Evolutionary conservation across 2,113 vertebrate species (phyloP).

Genomic region (Alectura lathami): DNA sequence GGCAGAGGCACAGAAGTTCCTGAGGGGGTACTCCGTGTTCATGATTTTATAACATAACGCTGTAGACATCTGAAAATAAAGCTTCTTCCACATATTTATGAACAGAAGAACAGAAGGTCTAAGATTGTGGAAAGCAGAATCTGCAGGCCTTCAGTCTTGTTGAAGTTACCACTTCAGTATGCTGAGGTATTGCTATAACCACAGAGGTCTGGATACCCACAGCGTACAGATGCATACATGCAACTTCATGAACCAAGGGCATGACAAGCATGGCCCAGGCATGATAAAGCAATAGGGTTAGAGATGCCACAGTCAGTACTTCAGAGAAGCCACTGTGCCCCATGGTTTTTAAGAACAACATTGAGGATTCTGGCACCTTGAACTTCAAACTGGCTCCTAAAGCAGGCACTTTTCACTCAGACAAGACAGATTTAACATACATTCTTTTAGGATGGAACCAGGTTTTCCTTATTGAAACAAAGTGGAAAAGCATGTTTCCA

Average conservation of each 20-base stretch:
- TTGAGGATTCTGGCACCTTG: not conserved
- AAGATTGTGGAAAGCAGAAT: not conserved
- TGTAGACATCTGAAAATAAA: not conserved
- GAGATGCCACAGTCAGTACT: not conserved
- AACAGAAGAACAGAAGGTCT: not conserved
- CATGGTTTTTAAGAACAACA: not conserved
- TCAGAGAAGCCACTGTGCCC: not conserved
- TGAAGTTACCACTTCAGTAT: not conserved
- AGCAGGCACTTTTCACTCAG: not conserved
- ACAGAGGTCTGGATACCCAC: not conserved
- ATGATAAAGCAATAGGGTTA: not conserved
- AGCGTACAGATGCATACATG: rapidly evolving
- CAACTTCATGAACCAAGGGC: not conserved
- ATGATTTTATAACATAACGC: not conserved
- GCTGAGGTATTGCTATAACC: not conserved
- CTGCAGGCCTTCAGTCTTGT: not conserved
- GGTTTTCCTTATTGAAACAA: not conserved
- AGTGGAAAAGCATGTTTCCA: not conserved
- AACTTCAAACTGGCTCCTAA: not conserved
- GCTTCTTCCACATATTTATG: not conserved
- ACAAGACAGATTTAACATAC: not conserved
- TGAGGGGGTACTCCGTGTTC: not conserved
- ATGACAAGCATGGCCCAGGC: not conserved
- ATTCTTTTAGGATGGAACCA: not conserved
- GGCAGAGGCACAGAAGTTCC: not conserved